Conservation (phyloP, 2,113 vertebrate species). For the Piaya cayana region DNA sequence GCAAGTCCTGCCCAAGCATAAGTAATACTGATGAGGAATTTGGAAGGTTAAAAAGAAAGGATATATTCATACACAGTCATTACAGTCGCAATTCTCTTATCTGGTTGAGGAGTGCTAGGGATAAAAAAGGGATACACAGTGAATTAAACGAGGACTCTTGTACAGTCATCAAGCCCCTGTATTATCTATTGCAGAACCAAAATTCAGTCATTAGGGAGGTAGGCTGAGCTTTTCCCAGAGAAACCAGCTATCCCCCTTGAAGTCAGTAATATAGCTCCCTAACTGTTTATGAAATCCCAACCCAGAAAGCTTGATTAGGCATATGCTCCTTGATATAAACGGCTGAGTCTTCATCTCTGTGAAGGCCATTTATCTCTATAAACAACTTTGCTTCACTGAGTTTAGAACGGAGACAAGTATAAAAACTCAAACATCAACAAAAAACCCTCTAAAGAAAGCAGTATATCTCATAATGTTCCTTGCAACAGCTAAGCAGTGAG, state of each 20-base stretch:
- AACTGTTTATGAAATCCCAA: not conserved
- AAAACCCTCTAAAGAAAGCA: not conserved
- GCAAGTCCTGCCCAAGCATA: not conserved
- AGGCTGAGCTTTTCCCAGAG: not conserved
- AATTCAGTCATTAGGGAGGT: not conserved
- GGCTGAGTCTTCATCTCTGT: not conserved
- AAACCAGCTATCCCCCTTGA: not conserved
- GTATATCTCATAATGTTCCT: not conserved
- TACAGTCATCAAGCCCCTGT: not conserved
- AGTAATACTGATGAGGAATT: constrained; percentile 24
- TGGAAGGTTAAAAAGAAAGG: constrained; percentile 22
- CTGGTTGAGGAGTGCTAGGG: not conserved
- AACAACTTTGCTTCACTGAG: not conserved
- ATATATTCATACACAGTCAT: constrained; percentile 1
- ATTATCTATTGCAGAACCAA: not conserved
- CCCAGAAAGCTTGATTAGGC: not conserved
- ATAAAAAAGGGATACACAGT: not conserved
- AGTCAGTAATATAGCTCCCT: not conserved
- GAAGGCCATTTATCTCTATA: not conserved
- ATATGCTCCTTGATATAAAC: not conserved
- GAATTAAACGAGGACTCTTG: not conserved
- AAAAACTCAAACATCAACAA: not conserved
- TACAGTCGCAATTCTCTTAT: not conserved
- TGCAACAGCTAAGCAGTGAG: not conserved
- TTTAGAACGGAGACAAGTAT: not conserved